phyloP scores from a whole-genome alignment of 2,797 vertebrate species.

The Mormyrus proboscirostris region DNA sequence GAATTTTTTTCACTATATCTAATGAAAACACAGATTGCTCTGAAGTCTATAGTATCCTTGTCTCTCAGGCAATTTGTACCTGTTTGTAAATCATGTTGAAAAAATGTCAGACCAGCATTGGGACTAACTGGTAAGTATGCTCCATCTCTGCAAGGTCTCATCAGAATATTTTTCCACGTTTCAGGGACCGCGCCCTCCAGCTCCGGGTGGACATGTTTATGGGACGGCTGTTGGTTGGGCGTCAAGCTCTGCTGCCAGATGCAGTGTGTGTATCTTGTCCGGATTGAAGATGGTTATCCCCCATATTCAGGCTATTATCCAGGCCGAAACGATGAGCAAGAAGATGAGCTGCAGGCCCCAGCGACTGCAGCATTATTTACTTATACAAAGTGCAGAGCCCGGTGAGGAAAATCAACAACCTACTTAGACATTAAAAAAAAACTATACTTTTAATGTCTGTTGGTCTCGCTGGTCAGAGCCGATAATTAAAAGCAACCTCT shows the following conservation, averaged over 20 bases:
- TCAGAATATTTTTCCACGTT: background rate
- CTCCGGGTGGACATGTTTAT: background rate
- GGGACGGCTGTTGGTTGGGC: background rate
- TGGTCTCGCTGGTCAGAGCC: conserved; percentile 39
- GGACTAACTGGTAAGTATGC: conserved; percentile 30
- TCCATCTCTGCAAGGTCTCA: background rate
- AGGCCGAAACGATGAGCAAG: background rate
- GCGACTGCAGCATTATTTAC: background rate
- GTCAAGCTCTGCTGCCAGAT: background rate
- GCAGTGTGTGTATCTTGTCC: background rate
- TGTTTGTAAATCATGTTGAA: conserved; percentile 59
- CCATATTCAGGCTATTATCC: background rate
- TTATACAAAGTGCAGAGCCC: background rate
- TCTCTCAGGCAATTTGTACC: conserved; percentile 70
- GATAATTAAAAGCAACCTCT: conserved; percentile 32
- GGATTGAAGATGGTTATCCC: background rate
- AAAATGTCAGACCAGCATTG: conserved; percentile 50
- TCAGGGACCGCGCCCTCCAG: background rate
- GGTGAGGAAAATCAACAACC: background rate
- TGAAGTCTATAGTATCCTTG: conserved; percentile 68
- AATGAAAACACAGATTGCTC: conserved; percentile 68
- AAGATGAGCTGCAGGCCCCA: background rate
- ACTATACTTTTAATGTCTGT: conserved; percentile 17
- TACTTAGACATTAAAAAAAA: background rate
- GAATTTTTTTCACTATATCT: conserved; percentile 58